Base-by-base conservation (phyloP, 1,140 invertebrate genomes). In the Bombyx mandarina region DNA sequence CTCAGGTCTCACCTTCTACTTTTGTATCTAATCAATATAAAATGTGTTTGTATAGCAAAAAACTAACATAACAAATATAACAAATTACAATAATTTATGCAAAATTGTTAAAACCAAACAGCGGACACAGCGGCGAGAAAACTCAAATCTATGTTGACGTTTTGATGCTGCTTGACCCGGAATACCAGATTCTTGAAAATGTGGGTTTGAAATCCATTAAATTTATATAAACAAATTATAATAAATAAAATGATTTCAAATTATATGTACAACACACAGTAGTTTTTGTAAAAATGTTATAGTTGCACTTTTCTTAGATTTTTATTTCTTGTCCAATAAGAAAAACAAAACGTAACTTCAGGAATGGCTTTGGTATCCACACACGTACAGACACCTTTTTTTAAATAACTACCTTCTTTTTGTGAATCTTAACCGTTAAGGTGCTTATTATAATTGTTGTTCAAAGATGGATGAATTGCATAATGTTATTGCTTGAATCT, bases 81-180 rank as follows among this genome's bases (percentile, higher is more conserved):
- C 60, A 56, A 65, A 60, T 47, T 63, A 67, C 65, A 63, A 57
- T 63, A 73, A 70, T 76, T 51, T 54, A 54, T 45, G 63, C 50
- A 55, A 73, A 74, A 71, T 72, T 65, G 69, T 61, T 71, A 67
- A 79, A 79, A 79, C 61, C 61, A 82, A 75, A 77, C 71, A 75
- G 72, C 78, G 75, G 74, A 81, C 62, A 77, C 76, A 79, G 79
- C 77, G 77, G 74, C 71, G 68, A 72, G 72, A 67, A 84, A 77
- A 76, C 77, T 82, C 76, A 80, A 56, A 83, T 77, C 67, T 73
- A 79, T 77, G 65, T 73, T 59, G 58, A 56, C 66, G 69, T 71
- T 71, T 71, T 35, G 26, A 35, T 35, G 4, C 2, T 35, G 26
- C 26, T 35, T 35, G 26, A 35, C 26, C 26, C 26, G 26, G 26